phyloP scores from a whole-genome alignment of 2,797 vertebrate genomes.

The Apogon talboti region DNA sequence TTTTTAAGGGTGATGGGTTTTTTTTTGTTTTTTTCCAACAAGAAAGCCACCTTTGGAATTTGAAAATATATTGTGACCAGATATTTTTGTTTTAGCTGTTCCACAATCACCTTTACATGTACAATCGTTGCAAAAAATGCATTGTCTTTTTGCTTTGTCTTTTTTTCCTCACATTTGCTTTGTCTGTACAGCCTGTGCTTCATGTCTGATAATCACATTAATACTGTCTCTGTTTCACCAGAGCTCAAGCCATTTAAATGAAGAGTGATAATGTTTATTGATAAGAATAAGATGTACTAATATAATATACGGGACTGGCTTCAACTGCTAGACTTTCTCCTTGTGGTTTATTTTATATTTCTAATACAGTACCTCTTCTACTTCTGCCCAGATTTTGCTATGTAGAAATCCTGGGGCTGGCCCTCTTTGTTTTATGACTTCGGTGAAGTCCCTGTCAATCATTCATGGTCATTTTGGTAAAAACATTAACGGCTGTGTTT shows the following conservation, averaged over 20 bases:
- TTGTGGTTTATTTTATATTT: constrained; percentile 28
- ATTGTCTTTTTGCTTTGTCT: constrained; percentile 2
- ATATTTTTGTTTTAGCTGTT: neutral
- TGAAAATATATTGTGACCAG: neutral
- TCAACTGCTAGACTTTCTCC: constrained; percentile 8
- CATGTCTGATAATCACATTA: constrained; percentile 4
- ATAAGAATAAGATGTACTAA: constrained; percentile 26
- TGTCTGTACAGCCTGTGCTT: neutral
- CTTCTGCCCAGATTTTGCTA: constrained; percentile 64
- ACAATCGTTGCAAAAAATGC: neutral
- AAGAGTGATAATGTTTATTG: constrained; percentile 9
- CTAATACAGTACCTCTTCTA: constrained; percentile 18
- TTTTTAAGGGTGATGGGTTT: too few relatives aligned
- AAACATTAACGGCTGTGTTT: neutral
- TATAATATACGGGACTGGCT: constrained; percentile 9
- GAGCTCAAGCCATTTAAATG: constrained; percentile 53
- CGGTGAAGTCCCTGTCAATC: constrained; percentile 77
- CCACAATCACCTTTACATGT: constrained; percentile 1
- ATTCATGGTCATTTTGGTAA: constrained; percentile 17
- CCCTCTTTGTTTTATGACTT: constrained; percentile 78
- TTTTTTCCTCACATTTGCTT: neutral
- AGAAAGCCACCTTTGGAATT: neutral
- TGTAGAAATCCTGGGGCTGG: constrained; percentile 61
- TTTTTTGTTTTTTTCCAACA: too few relatives aligned
- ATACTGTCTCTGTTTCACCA: neutral